Percentiles rank a stretch among this genome's conserved stretches.
Conservation (phyloP, 2,113 vertebrate genomes). For the Hypomesus transpacificus region DNA sequence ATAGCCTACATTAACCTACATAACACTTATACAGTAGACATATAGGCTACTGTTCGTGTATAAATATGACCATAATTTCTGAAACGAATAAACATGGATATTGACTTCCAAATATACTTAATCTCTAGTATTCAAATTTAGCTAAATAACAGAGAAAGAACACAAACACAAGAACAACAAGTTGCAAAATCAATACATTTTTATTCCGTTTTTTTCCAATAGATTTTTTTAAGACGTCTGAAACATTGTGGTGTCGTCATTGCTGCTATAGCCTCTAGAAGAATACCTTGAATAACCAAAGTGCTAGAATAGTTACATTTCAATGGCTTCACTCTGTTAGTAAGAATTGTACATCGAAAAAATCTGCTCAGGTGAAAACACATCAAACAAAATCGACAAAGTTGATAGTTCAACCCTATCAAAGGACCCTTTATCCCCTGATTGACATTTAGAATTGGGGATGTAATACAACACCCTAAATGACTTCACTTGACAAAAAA, state of each 20-base stretch:
- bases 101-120: too few relatives aligned
- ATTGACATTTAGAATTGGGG: constrained; percentile 62
- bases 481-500: constrained; percentile 40
- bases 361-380: constrained; percentile 69
- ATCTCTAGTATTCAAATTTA: too few relatives aligned
- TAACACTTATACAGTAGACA: too few relatives aligned
- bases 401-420: constrained; percentile 59
- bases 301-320: constrained; percentile 75
- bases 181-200: constrained; percentile 71
- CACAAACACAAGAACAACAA: constrained; percentile 47
- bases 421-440: constrained; percentile 61
- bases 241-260: constrained; percentile 74
- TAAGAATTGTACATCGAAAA: constrained; percentile 75
- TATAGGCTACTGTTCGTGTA: too few relatives aligned
- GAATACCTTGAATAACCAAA: constrained; percentile 73
- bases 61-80: too few relatives aligned
- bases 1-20: too few relatives aligned
- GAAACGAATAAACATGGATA: too few relatives aligned
- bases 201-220: constrained; percentile 62
- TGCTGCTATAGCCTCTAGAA: constrained; percentile 75
- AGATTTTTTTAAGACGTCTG: constrained; percentile 66
- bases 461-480: constrained; percentile 52
- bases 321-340: constrained; percentile 76
- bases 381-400: constrained; percentile 68
- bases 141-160: constrained; percentile 17